A percentile compares a stretch with the other conserved stretches of the same genome.
Evolutionary conservation across 2,113 vertebrate species (phyloP).

Genomic region (Raphicerus campestris): DNA sequence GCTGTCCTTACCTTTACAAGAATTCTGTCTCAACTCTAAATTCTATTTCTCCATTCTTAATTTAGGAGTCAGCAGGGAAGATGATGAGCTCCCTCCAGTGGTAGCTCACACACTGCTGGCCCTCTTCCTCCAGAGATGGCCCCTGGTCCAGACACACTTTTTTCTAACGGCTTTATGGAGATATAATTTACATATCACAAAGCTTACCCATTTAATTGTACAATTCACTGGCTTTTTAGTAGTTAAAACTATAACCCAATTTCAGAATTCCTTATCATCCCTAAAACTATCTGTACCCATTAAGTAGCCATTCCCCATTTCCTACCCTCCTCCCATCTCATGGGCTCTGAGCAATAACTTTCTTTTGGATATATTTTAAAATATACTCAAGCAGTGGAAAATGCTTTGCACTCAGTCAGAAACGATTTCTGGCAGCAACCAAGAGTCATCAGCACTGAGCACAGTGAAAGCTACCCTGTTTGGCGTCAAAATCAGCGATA

Average conservation of each 20-base stretch:
- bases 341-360: background rate
- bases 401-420: background rate
- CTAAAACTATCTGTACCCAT: background rate
- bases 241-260: background rate
- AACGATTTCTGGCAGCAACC: background rate
- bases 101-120: background rate
- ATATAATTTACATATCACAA: background rate
- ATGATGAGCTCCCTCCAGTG: background rate
- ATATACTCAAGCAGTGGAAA: background rate
- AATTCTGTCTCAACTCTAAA: background rate
- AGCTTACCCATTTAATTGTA: background rate
- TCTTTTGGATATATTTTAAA: background rate
- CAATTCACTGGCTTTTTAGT: background rate
- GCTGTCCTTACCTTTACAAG: background rate
- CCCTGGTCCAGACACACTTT: background rate
- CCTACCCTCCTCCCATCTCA: background rate
- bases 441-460: background rate
- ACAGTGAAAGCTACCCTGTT: background rate
- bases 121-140: background rate
- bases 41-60: background rate
- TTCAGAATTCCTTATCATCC: background rate
- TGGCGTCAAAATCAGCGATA: background rate
- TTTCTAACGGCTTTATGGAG: background rate
- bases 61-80: background rate
- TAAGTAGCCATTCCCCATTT: background rate